phyloP scores from a whole-genome alignment of 2,113 vertebrate genomes.

The Rhipidura dahli region DNA sequence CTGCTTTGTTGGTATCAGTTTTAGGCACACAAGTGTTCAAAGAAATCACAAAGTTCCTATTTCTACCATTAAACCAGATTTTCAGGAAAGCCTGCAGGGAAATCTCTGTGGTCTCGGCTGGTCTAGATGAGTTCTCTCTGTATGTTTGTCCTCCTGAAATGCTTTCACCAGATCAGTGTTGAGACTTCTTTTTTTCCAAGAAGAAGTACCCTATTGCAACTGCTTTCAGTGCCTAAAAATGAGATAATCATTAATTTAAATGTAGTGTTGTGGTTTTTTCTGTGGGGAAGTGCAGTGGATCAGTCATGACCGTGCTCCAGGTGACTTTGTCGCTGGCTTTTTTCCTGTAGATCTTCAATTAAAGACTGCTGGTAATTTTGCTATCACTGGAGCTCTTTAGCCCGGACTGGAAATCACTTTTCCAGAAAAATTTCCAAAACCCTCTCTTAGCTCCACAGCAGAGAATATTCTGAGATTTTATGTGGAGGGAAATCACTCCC shows the following conservation, averaged over 20 bases:
- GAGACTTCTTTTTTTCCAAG: background rate
- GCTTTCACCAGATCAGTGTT: background rate
- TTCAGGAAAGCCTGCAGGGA: background rate
- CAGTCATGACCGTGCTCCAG: background rate
- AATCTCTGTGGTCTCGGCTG: background rate
- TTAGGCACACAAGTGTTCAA: rapidly evolving
- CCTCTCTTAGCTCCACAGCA: background rate
- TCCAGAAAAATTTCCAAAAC: background rate
- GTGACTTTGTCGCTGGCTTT: background rate
- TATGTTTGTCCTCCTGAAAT: background rate
- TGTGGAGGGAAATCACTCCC: background rate
- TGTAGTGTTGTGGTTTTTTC: background rate
- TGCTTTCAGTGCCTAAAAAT: background rate
- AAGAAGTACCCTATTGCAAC: background rate
- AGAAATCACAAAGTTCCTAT: rapidly evolving
- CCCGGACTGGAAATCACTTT: background rate
- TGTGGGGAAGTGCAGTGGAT: background rate
- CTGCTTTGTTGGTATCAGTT: background rate
- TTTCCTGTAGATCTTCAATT: background rate
- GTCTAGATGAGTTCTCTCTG: background rate
- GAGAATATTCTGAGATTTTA: background rate
- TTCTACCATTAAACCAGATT: background rate
- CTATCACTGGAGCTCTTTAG: background rate
- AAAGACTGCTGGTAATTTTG: background rate
- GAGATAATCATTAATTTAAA: background rate